Evolutionary conservation across 2,797 vertebrate genomes (phyloP).

Genomic region (Hippocampus kuda): DNA sequence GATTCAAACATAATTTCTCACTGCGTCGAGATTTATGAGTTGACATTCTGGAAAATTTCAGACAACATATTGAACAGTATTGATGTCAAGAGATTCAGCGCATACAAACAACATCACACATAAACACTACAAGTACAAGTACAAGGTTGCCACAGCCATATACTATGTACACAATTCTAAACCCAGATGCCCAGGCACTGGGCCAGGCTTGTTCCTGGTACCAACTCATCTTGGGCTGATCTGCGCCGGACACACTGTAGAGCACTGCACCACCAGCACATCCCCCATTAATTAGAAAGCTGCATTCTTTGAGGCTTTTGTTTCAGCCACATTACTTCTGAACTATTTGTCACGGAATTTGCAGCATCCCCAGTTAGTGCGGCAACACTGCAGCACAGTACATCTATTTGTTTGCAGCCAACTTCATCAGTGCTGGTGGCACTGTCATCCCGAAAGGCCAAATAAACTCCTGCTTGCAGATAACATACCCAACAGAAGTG

Average conservation of each 20-base stretch:
- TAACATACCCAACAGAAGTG: conserved; percentile 13
- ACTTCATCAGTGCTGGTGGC: conserved; percentile 31
- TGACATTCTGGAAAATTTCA: conserved; percentile 53
- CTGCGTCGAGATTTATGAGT: conserved; percentile 53
- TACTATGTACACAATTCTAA: conserved; percentile 10
- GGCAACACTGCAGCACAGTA: conserved; percentile 50
- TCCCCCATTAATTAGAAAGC: conserved; percentile 57
- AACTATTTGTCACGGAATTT: conserved; percentile 74
- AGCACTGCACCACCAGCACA: conserved; percentile 37
- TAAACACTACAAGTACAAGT: conserved; percentile 12
- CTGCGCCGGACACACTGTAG: conserved; percentile 27
- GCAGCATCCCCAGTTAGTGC: conserved; percentile 44
- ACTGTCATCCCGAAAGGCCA: conserved; percentile 22
- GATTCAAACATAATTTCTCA: conserved; percentile 9
- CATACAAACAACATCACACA: conserved; percentile 15
- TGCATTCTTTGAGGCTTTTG: conserved; percentile 65
- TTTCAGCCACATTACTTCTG: conserved; percentile 71
- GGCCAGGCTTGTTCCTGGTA: conserved; percentile 25
- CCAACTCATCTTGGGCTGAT: conserved; percentile 42
- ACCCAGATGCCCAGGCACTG: conserved; percentile 5
- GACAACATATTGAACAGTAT: conserved; percentile 17
- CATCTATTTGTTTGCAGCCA: conserved; percentile 51
- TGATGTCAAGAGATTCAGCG: conserved; percentile 22
- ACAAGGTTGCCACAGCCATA: neutral
- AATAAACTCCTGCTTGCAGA: conserved; percentile 31